Evolutionary conservation across 1,140 invertebrate genomes (phyloP).

Genomic region (Pseudomyrmex cubaensis): DNA sequence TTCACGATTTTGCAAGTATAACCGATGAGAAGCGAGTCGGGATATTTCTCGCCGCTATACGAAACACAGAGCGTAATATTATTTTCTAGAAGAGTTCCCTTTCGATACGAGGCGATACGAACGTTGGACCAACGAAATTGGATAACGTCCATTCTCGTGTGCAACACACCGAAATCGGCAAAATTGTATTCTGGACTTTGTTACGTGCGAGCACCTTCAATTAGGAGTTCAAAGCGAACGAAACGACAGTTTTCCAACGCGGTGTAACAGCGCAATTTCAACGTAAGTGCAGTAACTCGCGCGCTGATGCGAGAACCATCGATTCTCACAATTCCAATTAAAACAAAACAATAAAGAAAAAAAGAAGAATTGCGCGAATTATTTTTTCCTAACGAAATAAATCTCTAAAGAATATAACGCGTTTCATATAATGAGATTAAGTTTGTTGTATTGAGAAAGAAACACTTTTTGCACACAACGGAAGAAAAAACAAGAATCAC

Average conservation of each 20-base stretch:
- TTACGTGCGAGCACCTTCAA: constrained; percentile 59
- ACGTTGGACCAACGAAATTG: constrained; percentile 36
- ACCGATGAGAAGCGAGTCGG: constrained; percentile 16
- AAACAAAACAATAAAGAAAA: neutral
- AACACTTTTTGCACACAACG: too few species aligned
- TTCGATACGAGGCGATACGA: constrained; percentile 53
- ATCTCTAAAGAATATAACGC: too few species aligned
- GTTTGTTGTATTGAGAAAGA: too few species aligned
- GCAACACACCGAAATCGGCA: constrained; percentile 56
- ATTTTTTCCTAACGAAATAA: too few species aligned
- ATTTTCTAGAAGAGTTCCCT: constrained; percentile 55
- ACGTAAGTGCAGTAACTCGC: constrained; percentile 44
- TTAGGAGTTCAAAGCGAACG: constrained; percentile 54
- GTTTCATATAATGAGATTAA: too few species aligned
- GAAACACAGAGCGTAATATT: constrained; percentile 45
- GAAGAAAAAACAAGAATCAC: neutral
- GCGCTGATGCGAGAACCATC: constrained; percentile 25
- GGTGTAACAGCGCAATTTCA: constrained; percentile 9
- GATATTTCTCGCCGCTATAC: constrained; percentile 42
- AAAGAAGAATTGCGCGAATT: neutral
- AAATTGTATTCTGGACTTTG: constrained; percentile 57
- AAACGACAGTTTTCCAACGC: constrained; percentile 54
- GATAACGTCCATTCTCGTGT: constrained; percentile 53
- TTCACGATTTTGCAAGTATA: constrained; percentile 2
- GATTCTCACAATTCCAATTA: constrained; percentile 14